Evolutionary conservation across 35 echinoderm and acorn worm species (phyloP), one percentile per base, ranked within the genome.

Genomic region (Strongylocentrotus purpuratus): DNA sequence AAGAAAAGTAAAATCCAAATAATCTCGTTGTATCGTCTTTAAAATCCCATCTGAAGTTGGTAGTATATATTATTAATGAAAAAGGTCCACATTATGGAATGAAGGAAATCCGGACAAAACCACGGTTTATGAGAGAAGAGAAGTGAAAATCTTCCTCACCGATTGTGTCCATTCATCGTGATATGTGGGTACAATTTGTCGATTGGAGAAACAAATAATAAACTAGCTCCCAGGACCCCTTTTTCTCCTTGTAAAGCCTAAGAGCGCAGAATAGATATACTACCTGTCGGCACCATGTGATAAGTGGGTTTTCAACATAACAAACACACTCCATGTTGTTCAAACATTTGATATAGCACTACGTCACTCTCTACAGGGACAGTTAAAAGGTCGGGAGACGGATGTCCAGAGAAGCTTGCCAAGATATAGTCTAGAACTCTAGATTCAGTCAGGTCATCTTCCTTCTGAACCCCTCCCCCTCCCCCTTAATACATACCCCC

Each of bases 271-370:
- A 78, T 78, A 78, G 65, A 78, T 78, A 78, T 28, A 22, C 65
- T 78, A 78, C 65, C 65, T 78, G 65, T 78, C 65, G 65, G 7
- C 65, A 78, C 65, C 65, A 28, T 78, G 65, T 78, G 65, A 78
- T 78, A 78, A 78, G 65, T 78, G 65, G 65, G 65, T 78, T 28
- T 78, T 78, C 65, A n/a, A 78, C 65, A 78, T 78, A 78, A 78
- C 65, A 78, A 78, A 78, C 65, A 78, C 20, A 78, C 65, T n/a
- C 4, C 28, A 78, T 78, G 65, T 78, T 78, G 65, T 78, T 78
- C 22, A 78, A 78, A 78, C 28, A 55, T 55, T 55, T 55, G 25
- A 78, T 78, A 78, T 78, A 78, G 28, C n/a, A 28, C 65, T 78
- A 78, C 65, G 65, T 78, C 65, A 78, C 65, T 78, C 65, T 78